phyloP scores from a whole-genome alignment of 1,140 invertebrate species.

The Proales similis region DNA sequence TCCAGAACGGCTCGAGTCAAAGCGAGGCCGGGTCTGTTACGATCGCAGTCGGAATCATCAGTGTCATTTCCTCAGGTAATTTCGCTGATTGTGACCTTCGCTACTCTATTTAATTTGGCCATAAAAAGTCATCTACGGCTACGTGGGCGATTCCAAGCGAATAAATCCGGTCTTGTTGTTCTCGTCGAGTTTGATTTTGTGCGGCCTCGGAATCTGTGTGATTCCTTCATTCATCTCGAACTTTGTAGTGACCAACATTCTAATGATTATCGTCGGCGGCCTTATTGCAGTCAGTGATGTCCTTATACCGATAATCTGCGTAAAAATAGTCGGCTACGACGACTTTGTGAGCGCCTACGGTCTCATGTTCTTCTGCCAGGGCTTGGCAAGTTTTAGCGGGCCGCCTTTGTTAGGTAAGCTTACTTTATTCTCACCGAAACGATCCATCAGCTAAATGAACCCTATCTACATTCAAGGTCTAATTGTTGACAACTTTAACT shows the following conservation, averaged over 20 bases:
- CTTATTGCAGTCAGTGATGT: slow-evolving; percentile 21
- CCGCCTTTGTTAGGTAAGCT: slow-evolving; percentile 14
- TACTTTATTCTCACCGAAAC: neutral
- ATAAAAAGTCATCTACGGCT: slow-evolving; percentile 35
- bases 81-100: neutral
- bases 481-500: slow-evolving; percentile 1
- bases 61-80: slow-evolving; percentile 30
- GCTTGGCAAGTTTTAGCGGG: slow-evolving; percentile 16
- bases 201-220: slow-evolving; percentile 1
- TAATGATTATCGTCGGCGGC: slow-evolving; percentile 18
- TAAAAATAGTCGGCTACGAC: slow-evolving; percentile 25
- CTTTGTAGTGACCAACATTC: neutral
- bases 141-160: slow-evolving; percentile 35
- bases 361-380: slow-evolving; percentile 35
- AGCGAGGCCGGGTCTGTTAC: slow-evolving; percentile 3
- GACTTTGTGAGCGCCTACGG: slow-evolving; percentile 37
- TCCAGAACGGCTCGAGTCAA: slow-evolving; percentile 15
- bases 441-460: neutral
- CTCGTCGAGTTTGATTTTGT: slow-evolving; percentile 23
- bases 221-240: slow-evolving; percentile 18
- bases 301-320: slow-evolving; percentile 19
- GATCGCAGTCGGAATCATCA: slow-evolving; percentile 25
- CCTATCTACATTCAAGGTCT: neutral
- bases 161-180: slow-evolving; percentile 32
- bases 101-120: slow-evolving; percentile 8